Evolutionary conservation across 2,797 vertebrate genomes (phyloP), one percentile per base, ranked within the genome.

Genomic region (Enoplosus armatus): DNA sequence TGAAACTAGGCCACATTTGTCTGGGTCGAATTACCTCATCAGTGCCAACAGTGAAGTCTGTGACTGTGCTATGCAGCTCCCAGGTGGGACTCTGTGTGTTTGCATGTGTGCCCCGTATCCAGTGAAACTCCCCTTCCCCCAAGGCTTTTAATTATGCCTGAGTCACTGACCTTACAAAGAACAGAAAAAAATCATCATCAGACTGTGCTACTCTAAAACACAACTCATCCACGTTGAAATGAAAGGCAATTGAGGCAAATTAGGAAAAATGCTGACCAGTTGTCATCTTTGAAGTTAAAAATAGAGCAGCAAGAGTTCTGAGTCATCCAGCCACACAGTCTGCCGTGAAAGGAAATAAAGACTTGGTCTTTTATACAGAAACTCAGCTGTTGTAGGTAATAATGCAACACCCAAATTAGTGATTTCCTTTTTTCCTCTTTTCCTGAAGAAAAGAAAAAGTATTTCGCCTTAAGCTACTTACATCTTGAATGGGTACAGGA

Each of bases 121-220:
- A 75, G 59, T 31, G 47, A 54, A 67, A 37, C 10, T 62, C 20
- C 74, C 85, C 53, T 24, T 39, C 68, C 72, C 85, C 59, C 31
- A 31, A 63, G 27, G 67, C 54, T 87, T 82, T 87, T 82, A 85
- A 84, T 84, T 68, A 71, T 75, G 61, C 65, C 69, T 90, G 67
- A 86, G 72, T 88, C 82, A 87, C 73, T 84, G 80, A 89, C 83
- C 84, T 60, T 65, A 60, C 27, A 86, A 77, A 80, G 53, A 58
- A 72, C 18, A 74, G 41, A 14, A 22, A 51, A 55, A 73, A 45
- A 18, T 9, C 37, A 4, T 27, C 43, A 75, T 54, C 71, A 62
- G 60, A 51, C 69, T 48, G 31, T 2, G 29, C 64, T 65, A 33
- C 31, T 71, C n/a, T 59, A 29, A 41, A 76, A 54, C 18, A 74